Evolutionary conservation across 2,113 vertebrate genomes (phyloP).

Genomic region (Mystacornis crossleyi): DNA sequence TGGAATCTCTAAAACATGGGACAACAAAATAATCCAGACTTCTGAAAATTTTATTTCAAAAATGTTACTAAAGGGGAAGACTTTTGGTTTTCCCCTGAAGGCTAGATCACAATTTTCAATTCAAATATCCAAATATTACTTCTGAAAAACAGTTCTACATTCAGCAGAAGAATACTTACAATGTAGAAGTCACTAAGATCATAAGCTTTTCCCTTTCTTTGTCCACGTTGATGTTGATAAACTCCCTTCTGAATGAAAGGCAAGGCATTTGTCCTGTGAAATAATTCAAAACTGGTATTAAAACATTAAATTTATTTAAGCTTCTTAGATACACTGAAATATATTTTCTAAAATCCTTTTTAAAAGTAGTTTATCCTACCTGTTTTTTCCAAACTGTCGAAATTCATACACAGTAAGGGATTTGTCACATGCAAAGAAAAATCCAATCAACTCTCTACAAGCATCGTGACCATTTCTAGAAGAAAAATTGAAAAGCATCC

Average conservation of each 20-base stretch:
- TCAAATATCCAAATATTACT: background rate
- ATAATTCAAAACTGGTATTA: conserved; percentile 4
- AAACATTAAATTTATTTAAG: background rate
- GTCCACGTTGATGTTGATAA: conserved; percentile 75
- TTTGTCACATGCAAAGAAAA: conserved; percentile 79
- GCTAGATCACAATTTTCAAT: background rate
- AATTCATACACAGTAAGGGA: conserved; percentile 84
- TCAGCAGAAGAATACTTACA: conserved; percentile 62
- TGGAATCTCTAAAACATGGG: background rate
- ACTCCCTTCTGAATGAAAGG: conserved; percentile 80
- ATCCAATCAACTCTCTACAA: conserved; percentile 82
- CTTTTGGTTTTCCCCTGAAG: background rate
- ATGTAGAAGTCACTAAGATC: conserved; percentile 70
- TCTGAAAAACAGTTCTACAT: background rate
- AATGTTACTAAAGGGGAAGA: background rate
- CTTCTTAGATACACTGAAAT: background rate
- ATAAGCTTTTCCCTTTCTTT: conserved; percentile 71
- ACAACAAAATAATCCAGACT: background rate
- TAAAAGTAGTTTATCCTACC: conserved; percentile 51
- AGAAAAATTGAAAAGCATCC: background rate
- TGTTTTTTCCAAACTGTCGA: conserved; percentile 84
- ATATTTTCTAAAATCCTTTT: background rate
- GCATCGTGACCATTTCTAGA: conserved; percentile 81
- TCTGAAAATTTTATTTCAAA: background rate
- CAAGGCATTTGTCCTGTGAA: conserved; percentile 76